Evolutionary conservation across 2,888 invertebrate genomes (phyloP).

Genomic region (Myopa tessellatipennis): DNA sequence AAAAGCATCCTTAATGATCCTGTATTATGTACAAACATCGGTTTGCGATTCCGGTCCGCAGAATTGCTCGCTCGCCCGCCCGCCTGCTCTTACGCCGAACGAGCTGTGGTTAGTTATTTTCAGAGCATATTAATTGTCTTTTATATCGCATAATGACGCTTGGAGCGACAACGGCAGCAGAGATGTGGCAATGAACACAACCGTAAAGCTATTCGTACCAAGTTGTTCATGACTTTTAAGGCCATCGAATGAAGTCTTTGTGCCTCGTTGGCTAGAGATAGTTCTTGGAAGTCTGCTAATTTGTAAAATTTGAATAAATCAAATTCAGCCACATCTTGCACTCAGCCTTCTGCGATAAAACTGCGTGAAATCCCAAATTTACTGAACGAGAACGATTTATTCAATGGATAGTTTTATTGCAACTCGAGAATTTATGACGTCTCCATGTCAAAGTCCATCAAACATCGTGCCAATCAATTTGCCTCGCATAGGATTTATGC

Average conservation of each 20-base stretch:
- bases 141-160: constrained; percentile 62
- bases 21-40: constrained; percentile 46
- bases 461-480: constrained; percentile 48
- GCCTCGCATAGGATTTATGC: constrained; percentile 31
- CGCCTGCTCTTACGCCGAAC: neutral
- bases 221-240: neutral
- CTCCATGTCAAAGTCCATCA: constrained; percentile 66
- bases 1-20: constrained; percentile 68
- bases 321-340: neutral
- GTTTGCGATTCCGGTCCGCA: constrained; percentile 6
- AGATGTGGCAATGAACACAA: constrained; percentile 16
- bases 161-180: constrained; percentile 16
- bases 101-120: constrained; percentile 37
- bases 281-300: constrained; percentile 15
- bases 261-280: neutral
- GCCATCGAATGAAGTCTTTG: neutral
- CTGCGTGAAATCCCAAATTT: constrained; percentile 21
- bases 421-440: constrained; percentile 58
- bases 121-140: constrained; percentile 61
- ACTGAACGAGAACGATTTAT: constrained; percentile 31
- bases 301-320: constrained; percentile 22
- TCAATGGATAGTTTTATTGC: constrained; percentile 24
- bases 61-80: neutral
- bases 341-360: neutral
- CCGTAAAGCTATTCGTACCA: neutral